Evolutionary conservation across 2,888 invertebrate species (phyloP).

Genomic region (Mesopsocus fuscifrons): DNA sequence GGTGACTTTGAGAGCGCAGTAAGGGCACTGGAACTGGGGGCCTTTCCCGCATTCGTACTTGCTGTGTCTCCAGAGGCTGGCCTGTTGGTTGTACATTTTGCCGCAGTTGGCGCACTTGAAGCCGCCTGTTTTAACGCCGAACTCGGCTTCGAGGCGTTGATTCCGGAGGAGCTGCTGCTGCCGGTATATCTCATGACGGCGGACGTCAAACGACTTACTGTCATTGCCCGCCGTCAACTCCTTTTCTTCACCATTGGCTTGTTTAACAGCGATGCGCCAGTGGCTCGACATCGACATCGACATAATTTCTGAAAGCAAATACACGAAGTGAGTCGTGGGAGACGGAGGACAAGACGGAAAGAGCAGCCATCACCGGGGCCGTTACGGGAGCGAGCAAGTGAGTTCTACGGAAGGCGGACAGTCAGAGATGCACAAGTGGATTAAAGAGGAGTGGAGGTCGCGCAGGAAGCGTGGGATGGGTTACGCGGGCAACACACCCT

Average conservation of each 20-base stretch:
- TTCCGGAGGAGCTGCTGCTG: conserved; percentile 1
- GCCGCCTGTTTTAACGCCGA: conserved; percentile 3
- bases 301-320: conserved; percentile 6
- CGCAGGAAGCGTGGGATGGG: not conserved
- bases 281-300: conserved; percentile 4
- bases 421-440: not conserved
- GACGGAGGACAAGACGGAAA: too few relatives aligned
- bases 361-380: not conserved
- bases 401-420: not conserved
- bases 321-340: not conserved
- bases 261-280: not conserved
- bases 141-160: conserved; percentile 6
- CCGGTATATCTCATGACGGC: conserved; percentile 5
- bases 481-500: not conserved
- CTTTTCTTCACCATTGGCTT: conserved; percentile 8
- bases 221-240: not conserved
- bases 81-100: conserved; percentile 20
- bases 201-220: not conserved
- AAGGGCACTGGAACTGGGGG: conserved; percentile 29
- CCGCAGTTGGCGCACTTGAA: conserved; percentile 19
- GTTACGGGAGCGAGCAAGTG: not conserved
- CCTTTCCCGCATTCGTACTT: conserved; percentile 31
- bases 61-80: conserved; percentile 20
- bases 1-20: conserved; percentile 44
- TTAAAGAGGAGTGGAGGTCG: not conserved